A percentile compares a stretch with the other conserved stretches of the same genome.
These are phyloP conservation scores for Formica selysi DNA, from an alignment of 1,140 invertebrate species.

Conservation along the genomic window DNA sequence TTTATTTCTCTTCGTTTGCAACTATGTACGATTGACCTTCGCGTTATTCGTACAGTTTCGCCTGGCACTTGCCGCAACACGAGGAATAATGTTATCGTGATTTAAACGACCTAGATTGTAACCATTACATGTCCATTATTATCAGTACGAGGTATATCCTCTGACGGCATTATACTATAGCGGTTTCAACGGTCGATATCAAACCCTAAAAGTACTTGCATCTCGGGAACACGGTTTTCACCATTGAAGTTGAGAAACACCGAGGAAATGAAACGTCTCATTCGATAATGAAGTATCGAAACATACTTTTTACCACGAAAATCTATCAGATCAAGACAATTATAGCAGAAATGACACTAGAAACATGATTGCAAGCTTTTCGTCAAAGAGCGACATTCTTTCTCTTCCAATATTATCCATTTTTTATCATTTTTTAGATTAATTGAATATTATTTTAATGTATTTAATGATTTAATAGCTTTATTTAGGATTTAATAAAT, in stretches of 20 bases:
- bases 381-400: neutral
- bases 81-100: slow-evolving; percentile 55
- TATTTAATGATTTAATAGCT: slow-evolving; percentile 11
- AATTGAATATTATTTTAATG: slow-evolving; percentile 4
- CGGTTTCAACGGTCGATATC: slow-evolving; percentile 31
- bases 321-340: neutral
- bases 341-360: neutral
- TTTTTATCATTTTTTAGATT: neutral
- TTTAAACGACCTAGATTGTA: slow-evolving; percentile 65
- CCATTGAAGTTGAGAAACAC: slow-evolving; percentile 13
- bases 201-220: slow-evolving; percentile 11
- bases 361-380: neutral
- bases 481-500: neutral
- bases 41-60: slow-evolving; percentile 27
- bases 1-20: neutral
- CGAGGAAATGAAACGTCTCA: slow-evolving; percentile 39
- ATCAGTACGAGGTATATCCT: slow-evolving; percentile 45
- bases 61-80: neutral
- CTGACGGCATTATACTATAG: neutral
- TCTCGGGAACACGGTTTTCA: slow-evolving; percentile 8
- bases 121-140: slow-evolving; percentile 63
- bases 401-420: neutral
- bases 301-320: slow-evolving; percentile 1
- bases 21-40: neutral
- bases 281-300: slow-evolving; percentile 9